A percentile compares a stretch with the other conserved stretches of the same genome.
phyloP scores from a whole-genome alignment of 2,797 vertebrate species.

The Taenioides sp. region DNA sequence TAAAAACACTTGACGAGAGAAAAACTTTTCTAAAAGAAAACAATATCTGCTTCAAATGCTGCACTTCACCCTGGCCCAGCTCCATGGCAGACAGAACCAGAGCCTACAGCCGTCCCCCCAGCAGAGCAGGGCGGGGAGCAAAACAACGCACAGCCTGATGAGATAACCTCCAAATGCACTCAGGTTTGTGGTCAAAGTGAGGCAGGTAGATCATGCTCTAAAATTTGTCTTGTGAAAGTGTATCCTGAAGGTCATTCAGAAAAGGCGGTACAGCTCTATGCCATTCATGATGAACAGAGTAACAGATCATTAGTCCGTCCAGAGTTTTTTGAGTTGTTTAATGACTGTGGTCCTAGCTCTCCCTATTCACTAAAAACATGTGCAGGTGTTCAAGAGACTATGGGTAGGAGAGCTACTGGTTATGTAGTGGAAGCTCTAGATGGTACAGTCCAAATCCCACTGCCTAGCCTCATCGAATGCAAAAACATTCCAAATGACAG shows the following conservation, averaged over 20 bases:
- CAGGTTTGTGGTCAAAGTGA: conserved; percentile 2
- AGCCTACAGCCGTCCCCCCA: not conserved
- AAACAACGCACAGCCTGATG: not conserved
- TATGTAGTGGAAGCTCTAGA: conserved; percentile 3
- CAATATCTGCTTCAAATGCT: no score
- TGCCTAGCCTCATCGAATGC: conserved; percentile 9
- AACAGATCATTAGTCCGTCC: conserved; percentile 1
- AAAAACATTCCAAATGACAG: conserved; percentile 6
- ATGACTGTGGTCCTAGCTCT: not conserved
- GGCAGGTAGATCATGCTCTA: conserved; percentile 3
- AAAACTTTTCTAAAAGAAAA: no score
- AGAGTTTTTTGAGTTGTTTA: not conserved
- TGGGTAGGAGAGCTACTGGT: not conserved
- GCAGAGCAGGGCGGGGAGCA: conserved; percentile 1
- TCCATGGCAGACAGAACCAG: not conserved
- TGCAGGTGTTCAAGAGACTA: not conserved
- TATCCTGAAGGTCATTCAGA: not conserved
- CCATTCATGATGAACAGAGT: conserved; percentile 1
- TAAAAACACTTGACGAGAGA: no score
- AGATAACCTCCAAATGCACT: conserved; percentile 1
- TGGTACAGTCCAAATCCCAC: conserved; percentile 3
- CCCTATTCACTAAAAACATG: conserved; percentile 1
- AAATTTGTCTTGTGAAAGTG: conserved; percentile 1
- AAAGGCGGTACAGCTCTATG: not conserved
- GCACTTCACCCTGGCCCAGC: no score